Percentiles rank a stretch among this genome's conserved stretches.
phyloP scores from a whole-genome alignment of 1,140 invertebrate genomes.

The Drosophila suzukii region DNA sequence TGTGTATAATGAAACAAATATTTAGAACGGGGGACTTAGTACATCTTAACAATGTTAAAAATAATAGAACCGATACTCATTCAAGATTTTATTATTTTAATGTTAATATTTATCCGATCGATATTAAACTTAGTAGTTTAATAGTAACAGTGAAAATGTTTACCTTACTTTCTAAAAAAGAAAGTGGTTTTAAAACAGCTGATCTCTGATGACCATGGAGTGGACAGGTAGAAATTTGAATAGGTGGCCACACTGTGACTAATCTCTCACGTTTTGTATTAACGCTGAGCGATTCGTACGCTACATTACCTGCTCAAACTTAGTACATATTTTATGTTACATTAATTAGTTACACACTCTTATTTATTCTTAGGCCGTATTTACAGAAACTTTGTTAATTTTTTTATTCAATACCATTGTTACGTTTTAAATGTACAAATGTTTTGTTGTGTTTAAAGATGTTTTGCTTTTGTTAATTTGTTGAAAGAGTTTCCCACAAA shows the following conservation, averaged over 20 bases:
- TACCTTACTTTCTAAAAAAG: background rate
- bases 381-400: constrained; percentile 27
- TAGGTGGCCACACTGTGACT: constrained; percentile 31
- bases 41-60: no score
- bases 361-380: constrained; percentile 48
- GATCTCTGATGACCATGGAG: background rate
- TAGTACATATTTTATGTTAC: constrained; percentile 57
- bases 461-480: constrained; percentile 19
- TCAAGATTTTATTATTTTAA: no score
- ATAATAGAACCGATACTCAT: no score
- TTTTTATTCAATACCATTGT: constrained; percentile 17
- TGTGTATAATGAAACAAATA: no score
- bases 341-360: constrained; percentile 61
- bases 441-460: constrained; percentile 16
- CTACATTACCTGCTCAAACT: constrained; percentile 50
- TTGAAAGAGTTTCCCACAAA: constrained; percentile 14
- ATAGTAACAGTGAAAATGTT: background rate
- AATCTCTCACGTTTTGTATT: constrained; percentile 23
- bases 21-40: no score
- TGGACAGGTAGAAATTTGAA: constrained; percentile 2
- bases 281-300: constrained; percentile 58
- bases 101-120: background rate
- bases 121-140: background rate
- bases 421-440: constrained; percentile 2
- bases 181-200: constrained; percentile 3